Evolutionary conservation across 2,797 vertebrate genomes (phyloP), one percentile per base, ranked within the genome.

Genomic region (Darevskia mixta): DNA sequence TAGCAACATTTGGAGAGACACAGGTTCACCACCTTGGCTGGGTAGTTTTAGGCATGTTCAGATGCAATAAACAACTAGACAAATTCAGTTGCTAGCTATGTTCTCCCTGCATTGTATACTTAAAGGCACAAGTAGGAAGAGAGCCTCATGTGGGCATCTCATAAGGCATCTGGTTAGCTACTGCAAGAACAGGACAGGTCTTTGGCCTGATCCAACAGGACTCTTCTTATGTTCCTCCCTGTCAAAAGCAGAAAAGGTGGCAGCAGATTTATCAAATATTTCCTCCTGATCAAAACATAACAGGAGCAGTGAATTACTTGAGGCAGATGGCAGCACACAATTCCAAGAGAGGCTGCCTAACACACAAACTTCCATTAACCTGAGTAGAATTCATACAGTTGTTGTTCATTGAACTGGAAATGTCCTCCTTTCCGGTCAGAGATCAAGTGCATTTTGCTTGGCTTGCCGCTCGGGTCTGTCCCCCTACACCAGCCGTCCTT

Each of bases 331-430:
- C 17, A 86, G 79, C 49, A 55, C 87, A 91, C 9, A 61, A 78
- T 23, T 82, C 6, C 32, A 55, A 64, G 18, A 23, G 82, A 82
- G 86, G 78, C 75, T 64, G 85, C 83, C 75, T 35, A 41, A 0
- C 35, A 9, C 88, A 90, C 4, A 69, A 92, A 93, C 87, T 89
- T 69, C 89, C 88, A 92, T 90, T 92, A 94, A 93, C 90, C 86
- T 85, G 75, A 89, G 81, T 90, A 93, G 89, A 87, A 91, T 79
- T 76, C 79, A 66, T 87, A 76, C 45, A 91, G 7, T 91, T 78
- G 32, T 55, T 79, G 75, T 84, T 94, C 83, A 79, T 90, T 90
- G 78, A 81, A 91, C 93, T 93, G 94, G 82, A 94, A 95, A 93
- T 88, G 72, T 84, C 41, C 85, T 29, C 75, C 79, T 64, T 86